Evolutionary conservation across 1,140 invertebrate genomes (phyloP), one percentile per base, ranked within the genome.

Genomic region (Onthophagus taurus): DNA sequence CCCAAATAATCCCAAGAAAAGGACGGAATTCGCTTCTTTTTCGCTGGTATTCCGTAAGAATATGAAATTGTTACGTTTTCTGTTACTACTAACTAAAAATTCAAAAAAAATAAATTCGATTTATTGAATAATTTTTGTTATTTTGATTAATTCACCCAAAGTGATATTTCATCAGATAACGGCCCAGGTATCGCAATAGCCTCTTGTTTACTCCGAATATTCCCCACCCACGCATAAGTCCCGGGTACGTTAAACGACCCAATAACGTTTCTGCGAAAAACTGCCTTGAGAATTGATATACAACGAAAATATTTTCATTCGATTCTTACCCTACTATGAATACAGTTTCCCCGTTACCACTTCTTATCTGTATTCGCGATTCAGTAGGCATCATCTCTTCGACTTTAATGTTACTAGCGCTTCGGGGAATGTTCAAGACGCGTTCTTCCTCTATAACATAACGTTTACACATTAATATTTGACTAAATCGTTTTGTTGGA

Each of bases 381-480:
- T 66, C 71, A 2, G 72, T 67, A 5, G 71, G 71, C 4, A 63
- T 60, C 18, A 68, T 53, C 49, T 74, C 71, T 42, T 75, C 69
- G 0, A 77, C 57, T 12, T 68, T 63, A n/a, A 78, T 68, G 52
- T 76, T 78, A 6, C 71, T 57, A 0, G 75, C 69, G n/a, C 67
- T 69, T 9, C 45, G 47, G 1, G 75, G 75, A 16, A 77, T 67
- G 12, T 67, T 63, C 11, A 69, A 57, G 4, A 73, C 63, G 52
- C 72, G 65, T 31, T 69, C 67, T 44, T 73, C 71, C 23, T 67
- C 74, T 70, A 47, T 29, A 29, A 31, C 4, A 6, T n/a, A 34
- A 21, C 30, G 13, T 0, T 43, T 19, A 13, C 2, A 19, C 20
- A 11, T 7, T 6, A 14, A 12, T 30, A 42, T 31, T 30, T 14